phyloP scores from a whole-genome alignment of 2,113 vertebrate genomes.

The Phycodurus eques region DNA sequence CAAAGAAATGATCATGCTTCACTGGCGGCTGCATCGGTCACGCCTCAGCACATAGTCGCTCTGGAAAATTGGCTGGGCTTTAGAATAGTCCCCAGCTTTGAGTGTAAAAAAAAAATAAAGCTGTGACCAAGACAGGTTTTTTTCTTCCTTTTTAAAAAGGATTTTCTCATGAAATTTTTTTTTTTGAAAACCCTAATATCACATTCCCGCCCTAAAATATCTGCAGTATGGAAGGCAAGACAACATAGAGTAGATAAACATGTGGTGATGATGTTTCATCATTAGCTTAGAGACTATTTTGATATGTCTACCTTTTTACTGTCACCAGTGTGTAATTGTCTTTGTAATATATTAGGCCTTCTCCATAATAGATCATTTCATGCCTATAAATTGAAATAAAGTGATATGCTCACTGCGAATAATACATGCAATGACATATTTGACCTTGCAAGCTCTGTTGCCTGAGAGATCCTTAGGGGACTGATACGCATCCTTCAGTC shows the following conservation, averaged over 20 bases:
- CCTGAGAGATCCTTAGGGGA: slow-evolving; percentile 17
- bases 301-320: background rate
- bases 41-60: slow-evolving; percentile 40
- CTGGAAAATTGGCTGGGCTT: slow-evolving; percentile 59
- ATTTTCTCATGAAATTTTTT: slow-evolving; percentile 5
- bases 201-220: background rate
- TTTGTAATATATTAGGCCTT: background rate
- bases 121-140: slow-evolving; percentile 38
- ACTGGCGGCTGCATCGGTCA: slow-evolving; percentile 60
- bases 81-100: slow-evolving; percentile 37
- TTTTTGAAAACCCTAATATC: background rate
- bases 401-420: slow-evolving; percentile 18
- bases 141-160: slow-evolving; percentile 15
- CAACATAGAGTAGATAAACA: background rate
- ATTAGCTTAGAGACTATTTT: background rate
- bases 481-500: slow-evolving; percentile 27
- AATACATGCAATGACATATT: slow-evolving; percentile 43
- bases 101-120: slow-evolving; percentile 11
- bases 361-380: slow-evolving; percentile 15
- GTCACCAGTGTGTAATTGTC: slow-evolving; percentile 17
- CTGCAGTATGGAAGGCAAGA: background rate
- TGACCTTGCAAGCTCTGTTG: slow-evolving; percentile 38
- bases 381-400: slow-evolving; percentile 36
- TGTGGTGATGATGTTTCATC: background rate
- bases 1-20: slow-evolving; percentile 69